phyloP scores from a whole-genome alignment of 2,797 vertebrate species.

The Dryobates pubescens region DNA sequence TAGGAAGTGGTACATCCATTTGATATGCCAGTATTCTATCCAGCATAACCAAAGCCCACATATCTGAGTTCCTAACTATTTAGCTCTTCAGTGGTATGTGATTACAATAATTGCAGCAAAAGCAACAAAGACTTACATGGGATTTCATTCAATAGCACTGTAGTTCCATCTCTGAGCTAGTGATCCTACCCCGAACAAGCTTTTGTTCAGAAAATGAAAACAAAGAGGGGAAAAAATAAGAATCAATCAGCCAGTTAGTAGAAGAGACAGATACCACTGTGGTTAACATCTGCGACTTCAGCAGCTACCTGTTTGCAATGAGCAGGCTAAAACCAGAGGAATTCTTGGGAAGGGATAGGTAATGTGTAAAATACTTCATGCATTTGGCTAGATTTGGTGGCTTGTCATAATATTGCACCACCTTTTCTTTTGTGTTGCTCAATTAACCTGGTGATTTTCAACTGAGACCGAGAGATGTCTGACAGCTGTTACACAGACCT shows the following conservation, averaged over 20 bases:
- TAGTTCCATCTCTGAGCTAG: slow-evolving; percentile 63
- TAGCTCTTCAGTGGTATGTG: slow-evolving; percentile 63
- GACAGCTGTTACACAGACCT: background rate
- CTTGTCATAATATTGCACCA: slow-evolving; percentile 29
- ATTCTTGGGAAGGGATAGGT: slow-evolving; percentile 24
- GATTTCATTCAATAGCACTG: slow-evolving; percentile 53
- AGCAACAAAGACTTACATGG: background rate
- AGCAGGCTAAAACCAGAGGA: slow-evolving; percentile 1
- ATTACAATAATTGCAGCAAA: slow-evolving; percentile 49
- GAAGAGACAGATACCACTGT: slow-evolving; percentile 39
- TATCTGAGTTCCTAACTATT: slow-evolving; percentile 57
- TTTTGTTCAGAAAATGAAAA: slow-evolving; percentile 29
- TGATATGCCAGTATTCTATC: slow-evolving; percentile 60
- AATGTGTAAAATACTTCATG: slow-evolving; percentile 45
- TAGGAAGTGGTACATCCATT: slow-evolving; percentile 62
- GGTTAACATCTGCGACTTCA: slow-evolving; percentile 31
- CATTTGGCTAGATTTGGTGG: slow-evolving; percentile 27
- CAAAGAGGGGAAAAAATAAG: background rate
- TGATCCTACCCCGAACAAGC: slow-evolving; percentile 24
- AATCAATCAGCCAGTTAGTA: background rate
- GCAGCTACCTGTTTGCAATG: slow-evolving; percentile 26
- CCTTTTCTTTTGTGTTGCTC: slow-evolving; percentile 29
- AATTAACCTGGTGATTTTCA: slow-evolving; percentile 36
- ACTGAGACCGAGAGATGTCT: background rate
- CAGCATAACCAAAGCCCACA: slow-evolving; percentile 70